Conservation (phyloP, 2,888 invertebrate species). For the Ryuthela nishihirai region DNA sequence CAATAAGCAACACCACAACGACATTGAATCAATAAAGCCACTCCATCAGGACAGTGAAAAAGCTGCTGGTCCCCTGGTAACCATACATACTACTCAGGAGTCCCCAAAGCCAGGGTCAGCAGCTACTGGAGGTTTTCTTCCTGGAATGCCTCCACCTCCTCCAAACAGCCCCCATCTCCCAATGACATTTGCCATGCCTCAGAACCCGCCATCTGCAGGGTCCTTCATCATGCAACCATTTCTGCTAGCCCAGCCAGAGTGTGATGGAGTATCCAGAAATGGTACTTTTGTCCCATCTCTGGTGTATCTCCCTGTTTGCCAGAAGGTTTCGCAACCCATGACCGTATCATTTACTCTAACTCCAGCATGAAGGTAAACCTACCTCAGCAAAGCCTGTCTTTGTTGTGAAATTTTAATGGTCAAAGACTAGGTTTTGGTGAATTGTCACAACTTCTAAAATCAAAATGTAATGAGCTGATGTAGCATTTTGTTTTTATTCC, state of each 20-base stretch:
- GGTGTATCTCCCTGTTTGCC: constrained; percentile 88
- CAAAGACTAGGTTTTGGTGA: constrained; percentile 31
- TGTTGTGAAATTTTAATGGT: constrained; percentile 32
- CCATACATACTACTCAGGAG: constrained; percentile 40
- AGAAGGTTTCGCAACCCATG: constrained; percentile 77
- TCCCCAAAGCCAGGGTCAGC: constrained; percentile 41
- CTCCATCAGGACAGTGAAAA: constrained; percentile 16
- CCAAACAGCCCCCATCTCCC: constrained; percentile 45
- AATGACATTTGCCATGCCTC: constrained; percentile 50
- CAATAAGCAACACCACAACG: constrained; percentile 53
- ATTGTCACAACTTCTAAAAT: constrained; percentile 23
- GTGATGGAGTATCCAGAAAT: constrained; percentile 38
- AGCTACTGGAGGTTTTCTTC: constrained; percentile 14
- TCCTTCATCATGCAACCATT: constrained; percentile 88
- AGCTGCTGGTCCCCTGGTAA: constrained; percentile 41
- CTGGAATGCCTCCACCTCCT: constrained; percentile 29
- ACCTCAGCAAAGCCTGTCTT: constrained; percentile 25
- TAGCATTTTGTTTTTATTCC: constrained; percentile 37
- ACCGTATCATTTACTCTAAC: constrained; percentile 90
- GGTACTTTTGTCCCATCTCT: constrained; percentile 79
- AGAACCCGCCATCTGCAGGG: constrained; percentile 46
- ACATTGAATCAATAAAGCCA: constrained; percentile 46
- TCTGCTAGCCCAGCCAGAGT: constrained; percentile 64
- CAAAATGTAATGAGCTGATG: constrained; percentile 29
- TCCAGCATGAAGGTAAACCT: constrained; percentile 65